phyloP scores from a whole-genome alignment of 2,888 invertebrate genomes.

The Thyatira batis region DNA sequence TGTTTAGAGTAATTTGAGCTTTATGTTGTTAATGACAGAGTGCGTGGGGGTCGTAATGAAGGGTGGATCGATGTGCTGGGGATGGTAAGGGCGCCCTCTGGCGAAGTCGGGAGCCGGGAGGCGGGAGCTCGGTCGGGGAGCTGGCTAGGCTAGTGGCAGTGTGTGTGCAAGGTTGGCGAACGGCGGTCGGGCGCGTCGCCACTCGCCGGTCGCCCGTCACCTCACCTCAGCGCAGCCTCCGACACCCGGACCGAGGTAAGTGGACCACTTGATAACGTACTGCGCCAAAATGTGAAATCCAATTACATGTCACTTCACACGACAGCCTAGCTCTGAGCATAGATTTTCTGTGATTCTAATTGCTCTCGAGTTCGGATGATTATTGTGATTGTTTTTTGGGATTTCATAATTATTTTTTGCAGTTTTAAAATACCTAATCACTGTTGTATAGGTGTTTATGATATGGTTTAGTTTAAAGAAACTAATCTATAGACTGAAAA shows the following conservation, averaged over 20 bases:
- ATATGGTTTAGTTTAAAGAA: no score
- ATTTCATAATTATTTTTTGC: no score
- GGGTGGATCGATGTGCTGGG: slow-evolving; percentile 71
- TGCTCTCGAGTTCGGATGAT: background rate
- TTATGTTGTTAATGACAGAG: slow-evolving; percentile 37
- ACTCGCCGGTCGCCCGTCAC: slow-evolving; percentile 18
- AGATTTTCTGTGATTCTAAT: background rate
- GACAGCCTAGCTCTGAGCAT: background rate
- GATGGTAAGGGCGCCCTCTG: slow-evolving; percentile 53
- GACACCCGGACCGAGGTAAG: slow-evolving; percentile 43
- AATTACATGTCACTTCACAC: background rate
- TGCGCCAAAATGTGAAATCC: slow-evolving; percentile 18
- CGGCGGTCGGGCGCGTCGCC: slow-evolving; percentile 53
- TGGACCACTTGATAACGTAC: slow-evolving; percentile 24
- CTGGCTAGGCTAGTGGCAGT: slow-evolving; percentile 15
- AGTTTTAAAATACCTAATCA: no score
- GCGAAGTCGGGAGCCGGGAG: slow-evolving; percentile 20
- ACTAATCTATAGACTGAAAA: no score
- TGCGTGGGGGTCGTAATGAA: slow-evolving; percentile 24
- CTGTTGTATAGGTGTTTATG: background rate
- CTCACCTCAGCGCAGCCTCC: slow-evolving; percentile 28
- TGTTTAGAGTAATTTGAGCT: slow-evolving; percentile 32
- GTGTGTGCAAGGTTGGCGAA: slow-evolving; percentile 50
- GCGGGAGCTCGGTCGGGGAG: background rate
- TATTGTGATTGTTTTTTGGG: background rate